Percentiles rank a stretch among this genome's conserved stretches.
phyloP scores from a whole-genome alignment of 2,797 vertebrate genomes.

The Phrynocephalus vlangalii region DNA sequence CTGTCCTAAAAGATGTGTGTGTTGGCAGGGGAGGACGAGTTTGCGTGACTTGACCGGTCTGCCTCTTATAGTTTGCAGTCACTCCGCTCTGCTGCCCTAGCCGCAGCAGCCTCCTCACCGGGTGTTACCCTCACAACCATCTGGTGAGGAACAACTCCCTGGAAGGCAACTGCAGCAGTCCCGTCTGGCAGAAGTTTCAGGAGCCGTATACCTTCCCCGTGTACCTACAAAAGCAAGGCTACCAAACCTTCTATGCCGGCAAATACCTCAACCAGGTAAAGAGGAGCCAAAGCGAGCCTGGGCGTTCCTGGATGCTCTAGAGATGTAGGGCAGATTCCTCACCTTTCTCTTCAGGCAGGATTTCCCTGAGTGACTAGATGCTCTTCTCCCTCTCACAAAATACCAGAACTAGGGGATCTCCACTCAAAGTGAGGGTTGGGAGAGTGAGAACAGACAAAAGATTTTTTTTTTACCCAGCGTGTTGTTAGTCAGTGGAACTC shows the following conservation, averaged over 20 bases:
- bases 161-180: conserved; percentile 89
- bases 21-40: too few species aligned
- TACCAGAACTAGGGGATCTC: too few species aligned
- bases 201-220: conserved; percentile 82
- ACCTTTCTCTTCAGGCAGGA: too few species aligned
- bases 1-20: too few species aligned
- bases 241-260: conserved; percentile 89
- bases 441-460: too few species aligned
- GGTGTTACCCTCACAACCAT: conserved; percentile 89
- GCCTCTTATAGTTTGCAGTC: conserved; percentile 80
- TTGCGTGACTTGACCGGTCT: not conserved
- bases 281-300: not conserved
- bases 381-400: too few species aligned
- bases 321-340: too few species aligned
- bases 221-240: conserved; percentile 75
- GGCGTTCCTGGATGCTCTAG: not conserved
- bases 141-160: conserved; percentile 88
- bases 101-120: conserved; percentile 86
- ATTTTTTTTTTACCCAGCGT: too few species aligned
- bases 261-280: conserved; percentile 89
- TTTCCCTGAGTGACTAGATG: too few species aligned
- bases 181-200: conserved; percentile 86
- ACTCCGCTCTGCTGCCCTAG: conserved; percentile 89
- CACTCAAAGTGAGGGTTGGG: too few species aligned
- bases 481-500: too few species aligned